These are phyloP conservation scores for Anoplophora glabripennis DNA, from an alignment of 1,140 invertebrate genomes.

Conservation along the genomic window DNA sequence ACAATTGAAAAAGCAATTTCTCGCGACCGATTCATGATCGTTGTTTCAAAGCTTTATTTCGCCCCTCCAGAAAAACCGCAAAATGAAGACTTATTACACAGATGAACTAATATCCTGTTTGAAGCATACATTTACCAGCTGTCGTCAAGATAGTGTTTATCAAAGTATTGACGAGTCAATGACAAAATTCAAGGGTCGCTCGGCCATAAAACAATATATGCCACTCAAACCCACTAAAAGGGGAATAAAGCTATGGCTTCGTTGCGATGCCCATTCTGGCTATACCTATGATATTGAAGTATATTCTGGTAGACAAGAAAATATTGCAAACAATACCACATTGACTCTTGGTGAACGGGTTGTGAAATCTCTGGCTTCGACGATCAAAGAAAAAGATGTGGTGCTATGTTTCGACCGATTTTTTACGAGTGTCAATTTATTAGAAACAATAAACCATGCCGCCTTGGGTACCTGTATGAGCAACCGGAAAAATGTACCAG, in stretches of 20 bases:
- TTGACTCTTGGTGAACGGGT: constrained; percentile 36
- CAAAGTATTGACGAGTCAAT: constrained; percentile 29
- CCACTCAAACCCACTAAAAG: constrained; percentile 43
- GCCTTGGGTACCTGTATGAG: constrained; percentile 20
- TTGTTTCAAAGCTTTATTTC: constrained; percentile 39
- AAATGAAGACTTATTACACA: constrained; percentile 32
- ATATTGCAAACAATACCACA: constrained; percentile 5
- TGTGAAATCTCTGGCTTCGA: constrained; percentile 33
- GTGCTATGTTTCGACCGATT: constrained; percentile 25
- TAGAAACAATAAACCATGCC: not conserved
- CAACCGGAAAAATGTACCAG: constrained; percentile 26
- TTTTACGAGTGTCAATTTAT: no score
- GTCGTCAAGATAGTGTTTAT: constrained; percentile 13
- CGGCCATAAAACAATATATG: constrained; percentile 39
- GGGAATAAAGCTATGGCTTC: constrained; percentile 43
- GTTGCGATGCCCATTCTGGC: constrained; percentile 35
- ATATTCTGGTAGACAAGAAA: constrained; percentile 37
- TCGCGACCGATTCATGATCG: constrained; percentile 29
- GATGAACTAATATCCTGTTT: constrained; percentile 21
- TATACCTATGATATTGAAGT: constrained; percentile 39
- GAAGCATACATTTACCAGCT: constrained; percentile 30
- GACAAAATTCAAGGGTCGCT: constrained; percentile 37
- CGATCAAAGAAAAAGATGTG: constrained; percentile 14
- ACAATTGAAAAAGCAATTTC: constrained; percentile 33
- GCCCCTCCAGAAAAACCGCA: constrained; percentile 25